A percentile compares a stretch with the other conserved stretches of the same genome.
These are phyloP conservation scores for Neomorphus geoffroyi DNA, from an alignment of 2,797 vertebrate genomes.

Conservation along the genomic window DNA sequence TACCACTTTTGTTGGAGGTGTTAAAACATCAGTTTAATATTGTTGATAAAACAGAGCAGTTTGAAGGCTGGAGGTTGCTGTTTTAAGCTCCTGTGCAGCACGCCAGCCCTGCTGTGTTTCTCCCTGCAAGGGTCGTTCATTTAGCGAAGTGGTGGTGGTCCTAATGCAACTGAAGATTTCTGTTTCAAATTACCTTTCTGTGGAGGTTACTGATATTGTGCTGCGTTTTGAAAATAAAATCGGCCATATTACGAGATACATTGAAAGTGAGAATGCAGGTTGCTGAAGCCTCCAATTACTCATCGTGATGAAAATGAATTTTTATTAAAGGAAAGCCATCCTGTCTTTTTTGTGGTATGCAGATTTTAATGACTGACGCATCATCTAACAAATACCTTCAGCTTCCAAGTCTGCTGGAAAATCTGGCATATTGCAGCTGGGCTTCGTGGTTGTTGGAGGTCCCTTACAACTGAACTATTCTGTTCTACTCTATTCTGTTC, in stretches of 20 bases:
- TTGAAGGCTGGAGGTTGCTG: neutral
- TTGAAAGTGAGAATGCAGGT: neutral
- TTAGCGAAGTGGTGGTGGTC: neutral
- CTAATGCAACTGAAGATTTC: neutral
- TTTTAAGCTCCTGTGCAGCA: neutral
- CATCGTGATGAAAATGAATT: neutral
- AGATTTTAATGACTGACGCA: neutral
- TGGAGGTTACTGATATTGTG: neutral
- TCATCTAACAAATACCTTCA: neutral
- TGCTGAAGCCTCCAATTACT: slow-evolving; percentile 4
- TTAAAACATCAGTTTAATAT: neutral
- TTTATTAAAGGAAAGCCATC: neutral
- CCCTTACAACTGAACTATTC: neutral
- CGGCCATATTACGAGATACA: neutral
- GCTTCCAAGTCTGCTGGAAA: neutral
- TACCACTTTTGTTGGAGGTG: neutral
- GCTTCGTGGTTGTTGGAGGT: neutral
- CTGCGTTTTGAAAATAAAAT: neutral
- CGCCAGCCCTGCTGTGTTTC: neutral
- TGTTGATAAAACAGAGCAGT: neutral
- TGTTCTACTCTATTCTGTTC: neutral
- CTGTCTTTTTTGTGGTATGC: neutral
- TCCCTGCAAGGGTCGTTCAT: neutral
- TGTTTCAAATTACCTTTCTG: neutral
- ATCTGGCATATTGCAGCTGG: neutral